Base-by-base conservation (phyloP, 1,140 invertebrate species). In the Triops longicaudatus region DNA sequence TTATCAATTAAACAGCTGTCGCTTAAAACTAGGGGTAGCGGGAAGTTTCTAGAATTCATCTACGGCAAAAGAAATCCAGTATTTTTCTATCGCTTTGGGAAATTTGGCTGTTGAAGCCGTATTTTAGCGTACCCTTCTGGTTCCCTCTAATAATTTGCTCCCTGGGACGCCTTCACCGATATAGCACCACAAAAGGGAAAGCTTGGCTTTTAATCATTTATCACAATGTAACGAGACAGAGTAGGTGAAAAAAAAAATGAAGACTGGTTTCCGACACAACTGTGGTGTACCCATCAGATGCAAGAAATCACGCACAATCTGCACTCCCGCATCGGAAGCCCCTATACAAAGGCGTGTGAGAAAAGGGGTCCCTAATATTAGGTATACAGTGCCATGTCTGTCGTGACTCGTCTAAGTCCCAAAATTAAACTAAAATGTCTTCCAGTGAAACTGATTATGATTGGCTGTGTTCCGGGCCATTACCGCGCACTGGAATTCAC, bases 181-280 rank as follows among this genome's bases (percentile, higher is more conserved):
- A 63, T 63, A 63, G 50, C n/a, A 63, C 50, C 50, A 63, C 50
- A 63, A 63, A 63, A 63, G 50, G 50, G 50, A 63, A 63, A 63
- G 50, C 50, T 6, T 63, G 7, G 0, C 22, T 63, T 17, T 22
- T 63, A 63, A 63, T 22, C 4, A 63, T n/a, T 63, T 0, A 63
- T 63, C 50, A 63, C 6, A 63, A 3, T 17, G 17, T 63, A 63
- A 63, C 50, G 9, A n/a, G n/a, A 7, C 14, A 63, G 50, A 63
- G 50, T 63, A n/a, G 22, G 22, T 22, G 0, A 63, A 63, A 63
- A 22, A 63, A 63, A 63, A 63, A 22, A 63, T 14, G 50, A 63
- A 14, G 7, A 17, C 50, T 63, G 50, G 50, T 63, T 63, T 63
- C 22, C 3, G 50, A 22, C 50, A 22, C 50, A 63, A 22, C 6